These are phyloP conservation scores for Coendou prehensilis DNA, from an alignment of 2,797 vertebrate genomes.

Conservation along the genomic window DNA sequence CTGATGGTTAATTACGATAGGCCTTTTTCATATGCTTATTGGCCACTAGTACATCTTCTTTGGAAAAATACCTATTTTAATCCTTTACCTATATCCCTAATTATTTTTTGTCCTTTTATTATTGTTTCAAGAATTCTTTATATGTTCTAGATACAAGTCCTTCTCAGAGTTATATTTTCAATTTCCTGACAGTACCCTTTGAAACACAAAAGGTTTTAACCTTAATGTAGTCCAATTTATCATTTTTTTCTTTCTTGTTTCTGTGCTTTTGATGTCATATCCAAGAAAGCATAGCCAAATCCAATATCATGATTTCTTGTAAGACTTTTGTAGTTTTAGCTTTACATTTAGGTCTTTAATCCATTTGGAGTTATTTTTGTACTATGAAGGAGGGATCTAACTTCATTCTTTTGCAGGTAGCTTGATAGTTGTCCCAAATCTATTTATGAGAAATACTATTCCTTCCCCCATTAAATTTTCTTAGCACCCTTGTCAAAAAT, in stretches of 20 bases:
- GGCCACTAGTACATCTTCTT: background rate
- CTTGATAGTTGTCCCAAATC: background rate
- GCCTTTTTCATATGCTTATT: background rate
- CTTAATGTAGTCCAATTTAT: background rate
- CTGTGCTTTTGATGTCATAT: background rate
- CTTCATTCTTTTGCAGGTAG: background rate
- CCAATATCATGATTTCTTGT: background rate
- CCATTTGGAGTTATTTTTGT: background rate
- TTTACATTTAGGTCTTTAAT: constrained; percentile 10
- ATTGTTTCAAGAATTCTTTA: background rate
- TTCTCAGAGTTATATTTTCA: constrained; percentile 21
- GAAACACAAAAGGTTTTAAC: background rate
- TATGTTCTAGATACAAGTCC: background rate
- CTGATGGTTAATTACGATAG: background rate
- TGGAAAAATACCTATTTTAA: constrained; percentile 25
- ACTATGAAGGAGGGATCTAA: background rate
- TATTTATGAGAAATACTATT: background rate
- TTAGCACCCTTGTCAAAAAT: background rate
- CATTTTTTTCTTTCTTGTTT: background rate
- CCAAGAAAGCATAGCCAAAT: constrained; percentile 9
- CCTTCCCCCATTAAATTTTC: background rate
- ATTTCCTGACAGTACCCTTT: background rate
- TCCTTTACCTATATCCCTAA: background rate
- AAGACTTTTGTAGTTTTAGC: background rate
- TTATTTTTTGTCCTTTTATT: constrained; percentile 1